Base-by-base conservation (phyloP, 2,888 invertebrate species). In the Toxonevra muliebris region DNA sequence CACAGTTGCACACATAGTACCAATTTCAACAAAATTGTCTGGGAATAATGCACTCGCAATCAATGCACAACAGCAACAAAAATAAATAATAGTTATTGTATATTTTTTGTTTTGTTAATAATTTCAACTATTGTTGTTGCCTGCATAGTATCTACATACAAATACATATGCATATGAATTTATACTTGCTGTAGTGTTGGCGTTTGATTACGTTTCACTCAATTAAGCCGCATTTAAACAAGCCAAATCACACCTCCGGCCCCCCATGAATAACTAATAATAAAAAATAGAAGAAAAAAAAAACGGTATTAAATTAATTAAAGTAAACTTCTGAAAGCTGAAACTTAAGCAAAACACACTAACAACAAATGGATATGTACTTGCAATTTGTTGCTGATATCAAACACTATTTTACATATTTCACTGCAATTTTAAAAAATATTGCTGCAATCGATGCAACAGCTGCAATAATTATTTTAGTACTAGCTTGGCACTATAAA, bases 1-100 rank as follows among this genome's bases (percentile, higher is more conserved):
- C 30, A 30, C 30, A 30, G 30, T 30, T 30, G 30, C 30, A 7
- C 30, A 30, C 30, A 30, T 30, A 4, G 43, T 15, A 45, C 19
- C 43, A 40, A 58, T 42, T 52, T 59, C 2, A 54, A 66, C 66
- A 66, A 66, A 66, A 61, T 66, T 61, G 66, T 54, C 61, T 66
- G 66, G 66, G 66, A 66, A 61, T 65, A 17, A 58, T 30, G n/a
- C 17, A 54, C 19, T 48, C 48, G 48, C 48, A 48, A 2, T 15
- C 10, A 15, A 13, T 48, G 48, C 48, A 48, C 48, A 48, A 10
- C 48, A 48, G 15, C 48, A 48, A 15, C 8, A 48, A 15, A 13
- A 48, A 48, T 48, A 30, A 30, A 30, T 30, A 30, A 30, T 30
- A 30, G 3, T 30, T 30, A 30, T 2, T 30, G 7, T 30, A 30